A percentile compares a stretch with the other conserved stretches of the same genome.
Conservation (phyloP, 2,797 vertebrate species). For the Parauchenoglanis punctatus region DNA sequence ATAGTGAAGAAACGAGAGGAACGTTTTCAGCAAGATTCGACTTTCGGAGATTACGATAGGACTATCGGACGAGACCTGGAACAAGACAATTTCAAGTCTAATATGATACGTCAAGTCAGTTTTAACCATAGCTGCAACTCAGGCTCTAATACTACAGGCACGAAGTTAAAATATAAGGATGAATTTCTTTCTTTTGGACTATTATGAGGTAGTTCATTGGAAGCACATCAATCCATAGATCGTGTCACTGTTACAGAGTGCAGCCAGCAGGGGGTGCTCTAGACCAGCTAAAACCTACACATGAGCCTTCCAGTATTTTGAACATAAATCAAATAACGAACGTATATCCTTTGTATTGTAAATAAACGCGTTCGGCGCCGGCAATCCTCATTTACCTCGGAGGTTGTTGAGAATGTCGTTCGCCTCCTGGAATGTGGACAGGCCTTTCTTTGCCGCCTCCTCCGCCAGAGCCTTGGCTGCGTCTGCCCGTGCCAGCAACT, state of each 20-base stretch:
- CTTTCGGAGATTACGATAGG: background rate
- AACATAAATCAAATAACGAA: too few relatives aligned
- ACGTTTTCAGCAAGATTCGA: background rate
- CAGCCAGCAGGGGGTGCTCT: background rate
- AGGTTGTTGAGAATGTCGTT: constrained; percentile 89
- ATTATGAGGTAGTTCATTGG: too few relatives aligned
- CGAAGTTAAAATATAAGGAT: too few relatives aligned
- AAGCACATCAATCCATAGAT: too few relatives aligned
- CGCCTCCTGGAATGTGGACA: constrained; percentile 86
- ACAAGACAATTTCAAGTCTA: background rate
- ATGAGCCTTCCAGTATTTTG: background rate
- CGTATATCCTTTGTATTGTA: too few relatives aligned
- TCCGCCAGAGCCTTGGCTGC: constrained; percentile 94
- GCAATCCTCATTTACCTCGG: constrained; percentile 75
- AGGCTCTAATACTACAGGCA: too few relatives aligned
- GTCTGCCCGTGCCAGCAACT: constrained; percentile 91
- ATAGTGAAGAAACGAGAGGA: background rate
- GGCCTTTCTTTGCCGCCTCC: constrained; percentile 90
- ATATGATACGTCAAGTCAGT: background rate
- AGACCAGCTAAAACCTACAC: background rate
- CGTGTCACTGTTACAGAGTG: background rate
- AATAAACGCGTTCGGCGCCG: background rate
- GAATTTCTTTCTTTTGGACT: too few relatives aligned
- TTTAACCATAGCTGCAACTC: background rate
- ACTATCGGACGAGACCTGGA: background rate